Base-by-base conservation (phyloP, 2,888 invertebrate genomes). In the Cerceris rybyensis region DNA sequence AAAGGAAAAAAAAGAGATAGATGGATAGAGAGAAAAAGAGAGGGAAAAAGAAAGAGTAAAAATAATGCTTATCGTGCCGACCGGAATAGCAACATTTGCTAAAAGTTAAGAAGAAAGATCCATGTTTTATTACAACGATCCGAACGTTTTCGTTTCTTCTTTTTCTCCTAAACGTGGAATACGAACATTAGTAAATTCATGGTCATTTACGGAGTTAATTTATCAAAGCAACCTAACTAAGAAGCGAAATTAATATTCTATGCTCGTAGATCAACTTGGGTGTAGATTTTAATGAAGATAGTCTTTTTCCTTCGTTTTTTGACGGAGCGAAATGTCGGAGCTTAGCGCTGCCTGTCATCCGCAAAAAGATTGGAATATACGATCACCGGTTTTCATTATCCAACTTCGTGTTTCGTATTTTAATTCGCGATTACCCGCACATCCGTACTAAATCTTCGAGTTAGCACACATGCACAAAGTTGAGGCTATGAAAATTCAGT, bases 191-290 rank as follows among this genome's bases (percentile, higher is more conserved):
- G 43, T 46, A 50, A 59, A 73, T 70, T 74, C 74, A 60, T 66
- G 75, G 71, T 70, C 78, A 78, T 78, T 78, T 72, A 50, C 78
- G 55, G 41, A 28, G 74, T 54, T 79, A 79, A 79, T 79, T 83
- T 76, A 81, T 81, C 76, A 68, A 81, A 61, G 57, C 66, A 52
- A 28, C 42, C 60, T 69, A 17, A 64, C 68, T 70, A 80, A 75
- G 28, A 57, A 66, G 39, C 57, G 72, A 74, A 79, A 81, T 76
- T 83, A 83, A 78, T 76, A 78, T 75, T 75, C 77, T 42, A 61
- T 5, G 69, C 71, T 61, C 74, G 74, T 75, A 72, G 81, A 78
- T 78, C 71, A 72, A 52, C 52, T 49, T 7, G 46, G 65, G 41
- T 61, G 49, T 61, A 60, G 43, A 70, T 74, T 81, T 71, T 71